Conservation (phyloP, 2,888 invertebrate genomes). For the Glaucopsyche alexis region DNA sequence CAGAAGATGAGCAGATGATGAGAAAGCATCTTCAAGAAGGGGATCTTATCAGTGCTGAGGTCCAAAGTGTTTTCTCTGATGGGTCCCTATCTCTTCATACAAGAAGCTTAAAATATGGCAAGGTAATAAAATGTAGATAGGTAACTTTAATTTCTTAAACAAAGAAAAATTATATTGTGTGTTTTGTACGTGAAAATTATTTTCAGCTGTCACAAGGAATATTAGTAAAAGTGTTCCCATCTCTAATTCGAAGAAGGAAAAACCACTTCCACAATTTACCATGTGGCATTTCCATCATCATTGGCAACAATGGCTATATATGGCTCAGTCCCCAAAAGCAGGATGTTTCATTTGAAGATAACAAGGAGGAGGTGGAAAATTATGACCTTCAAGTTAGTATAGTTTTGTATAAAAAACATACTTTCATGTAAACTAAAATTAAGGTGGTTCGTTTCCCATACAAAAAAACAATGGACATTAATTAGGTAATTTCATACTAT, state of each 20-base stretch:
- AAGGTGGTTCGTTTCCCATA: too few relatives aligned
- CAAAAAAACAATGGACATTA: too few relatives aligned
- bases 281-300: slow-evolving; percentile 93
- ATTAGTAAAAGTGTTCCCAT: slow-evolving; percentile 93
- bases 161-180: too few relatives aligned
- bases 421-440: not conserved
- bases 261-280: slow-evolving; percentile 97
- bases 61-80: slow-evolving; percentile 94
- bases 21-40: slow-evolving; percentile 95
- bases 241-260: slow-evolving; percentile 94
- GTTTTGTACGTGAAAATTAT: not conserved
- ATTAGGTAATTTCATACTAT: too few relatives aligned
- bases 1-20: slow-evolving; percentile 99
- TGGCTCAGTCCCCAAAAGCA: slow-evolving; percentile 90
- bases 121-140: slow-evolving; percentile 73
- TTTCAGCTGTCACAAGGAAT: slow-evolving; percentile 91
- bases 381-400: slow-evolving; percentile 53
- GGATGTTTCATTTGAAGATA: slow-evolving; percentile 74
- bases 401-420: not conserved
- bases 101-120: slow-evolving; percentile 97
- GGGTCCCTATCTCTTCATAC: slow-evolving; percentile 96
- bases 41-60: slow-evolving; percentile 98
- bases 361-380: slow-evolving; percentile 55
- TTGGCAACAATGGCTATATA: slow-evolving; percentile 98
- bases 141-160: too few relatives aligned